Evolutionary conservation across 2,113 vertebrate genomes (phyloP).

Genomic region (Pelusios castaneus): DNA sequence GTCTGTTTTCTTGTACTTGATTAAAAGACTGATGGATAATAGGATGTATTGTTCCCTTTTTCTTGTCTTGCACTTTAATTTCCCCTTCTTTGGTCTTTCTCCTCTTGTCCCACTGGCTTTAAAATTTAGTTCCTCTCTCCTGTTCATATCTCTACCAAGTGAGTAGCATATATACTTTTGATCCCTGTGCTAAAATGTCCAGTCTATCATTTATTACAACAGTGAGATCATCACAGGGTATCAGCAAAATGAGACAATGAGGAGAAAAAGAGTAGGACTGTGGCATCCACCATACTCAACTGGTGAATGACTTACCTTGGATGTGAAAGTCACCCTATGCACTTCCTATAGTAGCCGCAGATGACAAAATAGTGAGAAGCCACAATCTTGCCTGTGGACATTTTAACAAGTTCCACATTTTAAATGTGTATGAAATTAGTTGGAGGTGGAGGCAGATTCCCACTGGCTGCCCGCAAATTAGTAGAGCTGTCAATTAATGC

Average conservation of each 20-base stretch:
- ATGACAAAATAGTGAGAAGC: not conserved
- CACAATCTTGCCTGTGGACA: not conserved
- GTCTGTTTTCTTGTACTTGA: not conserved
- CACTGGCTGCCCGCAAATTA: not conserved
- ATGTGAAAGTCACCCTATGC: not conserved
- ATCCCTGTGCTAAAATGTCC: not conserved
- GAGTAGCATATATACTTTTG: not conserved
- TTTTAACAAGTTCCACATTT: not conserved
- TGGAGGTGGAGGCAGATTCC: not conserved
- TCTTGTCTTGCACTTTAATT: not conserved
- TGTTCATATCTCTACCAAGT: not conserved
- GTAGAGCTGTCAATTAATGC: too few species aligned
- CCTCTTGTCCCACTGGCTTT: not conserved
- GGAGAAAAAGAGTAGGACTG: not conserved
- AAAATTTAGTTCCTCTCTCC: not conserved
- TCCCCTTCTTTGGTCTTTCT: not conserved
- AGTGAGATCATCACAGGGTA: not conserved
- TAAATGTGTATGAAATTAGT: not conserved
- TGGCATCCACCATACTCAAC: not conserved
- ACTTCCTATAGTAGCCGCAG: not conserved
- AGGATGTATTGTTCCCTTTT: not conserved
- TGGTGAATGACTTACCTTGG: not conserved
- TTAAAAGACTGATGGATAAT: not conserved
- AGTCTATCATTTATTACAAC: not conserved
- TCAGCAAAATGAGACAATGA: not conserved